A percentile compares a stretch with the other conserved stretches of the same genome.
These are phyloP conservation scores for Laothoe populi DNA, from an alignment of 2,888 invertebrate species.

Conservation along the genomic window DNA sequence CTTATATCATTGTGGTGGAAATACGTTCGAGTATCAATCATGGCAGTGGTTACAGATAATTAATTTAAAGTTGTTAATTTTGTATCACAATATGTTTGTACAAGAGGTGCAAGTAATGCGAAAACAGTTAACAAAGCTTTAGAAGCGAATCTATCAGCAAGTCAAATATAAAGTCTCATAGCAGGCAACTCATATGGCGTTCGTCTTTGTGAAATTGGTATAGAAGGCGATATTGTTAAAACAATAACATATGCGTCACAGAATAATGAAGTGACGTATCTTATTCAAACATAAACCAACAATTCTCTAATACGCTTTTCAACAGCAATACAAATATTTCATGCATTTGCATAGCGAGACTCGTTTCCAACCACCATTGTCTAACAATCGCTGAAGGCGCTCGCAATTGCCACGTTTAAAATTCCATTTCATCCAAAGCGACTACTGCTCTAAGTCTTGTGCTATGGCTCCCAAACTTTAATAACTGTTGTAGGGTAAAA, in stretches of 20 bases:
- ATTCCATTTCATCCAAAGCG: slow-evolving; percentile 6
- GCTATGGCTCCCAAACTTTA: not conserved
- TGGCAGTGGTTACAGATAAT: not conserved
- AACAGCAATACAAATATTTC: not conserved
- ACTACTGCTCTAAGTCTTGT: not conserved
- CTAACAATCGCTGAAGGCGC: slow-evolving; percentile 14
- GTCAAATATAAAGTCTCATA: too few relatives aligned
- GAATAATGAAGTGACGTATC: not conserved
- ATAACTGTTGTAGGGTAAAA: not conserved
- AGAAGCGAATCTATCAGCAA: too few relatives aligned
- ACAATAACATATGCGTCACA: too few relatives aligned
- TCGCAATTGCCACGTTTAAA: slow-evolving; percentile 17
- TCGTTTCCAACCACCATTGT: slow-evolving; percentile 8
- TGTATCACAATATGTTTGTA: not conserved
- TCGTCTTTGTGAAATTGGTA: too few relatives aligned
- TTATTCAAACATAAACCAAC: not conserved
- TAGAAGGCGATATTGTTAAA: too few relatives aligned
- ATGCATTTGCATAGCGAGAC: not conserved
- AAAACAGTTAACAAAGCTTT: too few relatives aligned
- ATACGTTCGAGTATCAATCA: not conserved
- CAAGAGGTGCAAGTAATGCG: too few relatives aligned
- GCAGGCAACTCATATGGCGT: too few relatives aligned
- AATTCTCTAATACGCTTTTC: not conserved
- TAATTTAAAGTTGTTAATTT: too few relatives aligned
- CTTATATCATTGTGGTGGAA: not conserved